Evolutionary conservation across 2,888 invertebrate species (phyloP).

Genomic region (Koerneria pararmatus): DNA sequence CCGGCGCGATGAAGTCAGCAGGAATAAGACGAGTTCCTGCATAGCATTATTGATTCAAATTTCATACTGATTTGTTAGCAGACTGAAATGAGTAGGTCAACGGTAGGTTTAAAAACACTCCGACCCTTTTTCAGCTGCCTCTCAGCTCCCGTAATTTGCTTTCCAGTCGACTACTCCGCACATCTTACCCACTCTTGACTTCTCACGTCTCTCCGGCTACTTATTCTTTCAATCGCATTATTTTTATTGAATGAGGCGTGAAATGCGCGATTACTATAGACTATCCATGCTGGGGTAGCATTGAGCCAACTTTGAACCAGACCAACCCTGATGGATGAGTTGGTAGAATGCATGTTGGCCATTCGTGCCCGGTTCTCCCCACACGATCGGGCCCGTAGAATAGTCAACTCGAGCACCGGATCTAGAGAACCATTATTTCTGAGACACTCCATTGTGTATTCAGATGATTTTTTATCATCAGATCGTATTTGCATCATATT

Average conservation of each 20-base stretch:
- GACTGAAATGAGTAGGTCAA: no score
- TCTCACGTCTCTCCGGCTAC: not conserved
- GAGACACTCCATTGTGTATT: no score
- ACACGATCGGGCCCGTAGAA: constrained; percentile 76
- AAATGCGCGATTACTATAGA: no score
- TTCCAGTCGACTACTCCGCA: not conserved
- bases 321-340: constrained; percentile 86
- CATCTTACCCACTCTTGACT: no score
- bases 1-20: constrained; percentile 92
- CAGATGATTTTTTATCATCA: no score
- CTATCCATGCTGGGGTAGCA: no score
- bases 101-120: not conserved
- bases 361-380: constrained; percentile 99
- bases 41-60: constrained; percentile 24
- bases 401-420: constrained; percentile 63
- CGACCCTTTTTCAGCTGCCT: not conserved
- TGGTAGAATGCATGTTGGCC: constrained; percentile 99
- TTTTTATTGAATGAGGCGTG: no score
- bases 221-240: no score
- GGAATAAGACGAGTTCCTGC: constrained; percentile 78
- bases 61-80: not conserved
- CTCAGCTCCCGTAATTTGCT: not conserved
- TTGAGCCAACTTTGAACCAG: no score
- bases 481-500: no score
- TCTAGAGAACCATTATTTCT: no score